phyloP scores from a whole-genome alignment of 2,113 vertebrate species.

The Amphiprion ocellaris region DNA sequence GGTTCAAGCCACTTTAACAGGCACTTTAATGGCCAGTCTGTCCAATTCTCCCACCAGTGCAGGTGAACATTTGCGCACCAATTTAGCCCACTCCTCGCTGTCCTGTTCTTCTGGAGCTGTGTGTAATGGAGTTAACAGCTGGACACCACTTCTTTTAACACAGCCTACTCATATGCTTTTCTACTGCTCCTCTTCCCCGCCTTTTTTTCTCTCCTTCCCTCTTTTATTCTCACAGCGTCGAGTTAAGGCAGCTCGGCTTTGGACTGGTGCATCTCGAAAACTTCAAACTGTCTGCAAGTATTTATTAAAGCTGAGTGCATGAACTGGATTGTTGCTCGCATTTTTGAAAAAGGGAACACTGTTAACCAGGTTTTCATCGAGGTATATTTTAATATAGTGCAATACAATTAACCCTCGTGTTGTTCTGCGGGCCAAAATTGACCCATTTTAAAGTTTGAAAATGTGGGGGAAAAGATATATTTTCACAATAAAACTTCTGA shows the following conservation, averaged over 20 bases:
- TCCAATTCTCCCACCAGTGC: constrained; percentile 68
- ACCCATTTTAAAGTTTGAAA: too few species aligned
- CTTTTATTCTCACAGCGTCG: constrained; percentile 15
- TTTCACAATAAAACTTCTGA: too few species aligned
- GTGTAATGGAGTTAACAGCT: constrained; percentile 80
- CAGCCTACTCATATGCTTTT: constrained; percentile 57
- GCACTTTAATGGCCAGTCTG: constrained; percentile 64
- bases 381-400: neutral
- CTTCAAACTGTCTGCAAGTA: constrained; percentile 15
- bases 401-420: too few species aligned
- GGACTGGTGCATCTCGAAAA: constrained; percentile 31
- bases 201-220: constrained; percentile 45
- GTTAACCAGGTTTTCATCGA: neutral
- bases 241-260: constrained; percentile 56
- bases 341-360: neutral
- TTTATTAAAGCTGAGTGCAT: constrained; percentile 35
- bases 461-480: too few species aligned
- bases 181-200: constrained; percentile 30
- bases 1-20: constrained; percentile 64
- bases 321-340: neutral
- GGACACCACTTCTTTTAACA: constrained; percentile 76
- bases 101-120: constrained; percentile 69
- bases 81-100: constrained; percentile 65
- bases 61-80: constrained; percentile 59
- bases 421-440: too few species aligned